phyloP scores from a whole-genome alignment of 2,113 vertebrate species.

The Natator depressus region DNA sequence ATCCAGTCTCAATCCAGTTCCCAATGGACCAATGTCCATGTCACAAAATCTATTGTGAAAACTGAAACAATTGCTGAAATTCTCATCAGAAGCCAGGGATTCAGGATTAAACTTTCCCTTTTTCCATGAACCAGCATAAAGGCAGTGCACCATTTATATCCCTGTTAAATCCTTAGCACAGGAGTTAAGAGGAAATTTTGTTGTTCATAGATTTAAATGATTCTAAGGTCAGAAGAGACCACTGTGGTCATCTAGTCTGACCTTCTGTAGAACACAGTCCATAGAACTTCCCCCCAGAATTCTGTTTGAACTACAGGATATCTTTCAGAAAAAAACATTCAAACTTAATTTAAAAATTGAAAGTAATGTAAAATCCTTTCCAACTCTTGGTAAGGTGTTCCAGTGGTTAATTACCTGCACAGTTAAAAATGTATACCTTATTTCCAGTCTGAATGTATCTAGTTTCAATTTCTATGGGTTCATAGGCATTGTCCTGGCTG shows the following conservation, averaged over 20 bases:
- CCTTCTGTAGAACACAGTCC: background rate
- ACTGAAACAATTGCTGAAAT: background rate
- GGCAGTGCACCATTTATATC: background rate
- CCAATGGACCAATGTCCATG: background rate
- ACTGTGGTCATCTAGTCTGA: background rate
- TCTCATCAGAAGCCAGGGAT: background rate
- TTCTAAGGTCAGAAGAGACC: background rate
- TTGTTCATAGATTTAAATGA: background rate
- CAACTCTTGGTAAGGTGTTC: background rate
- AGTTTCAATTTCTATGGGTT: background rate
- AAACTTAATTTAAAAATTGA: background rate
- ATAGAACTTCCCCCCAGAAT: background rate
- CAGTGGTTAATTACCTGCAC: background rate
- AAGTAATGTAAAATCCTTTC: background rate
- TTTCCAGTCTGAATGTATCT: background rate
- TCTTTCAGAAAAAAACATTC: background rate
- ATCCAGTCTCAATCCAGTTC: background rate
- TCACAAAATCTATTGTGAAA: background rate
- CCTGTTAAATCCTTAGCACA: background rate
- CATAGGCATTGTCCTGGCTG: background rate
- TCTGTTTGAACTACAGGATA: background rate
- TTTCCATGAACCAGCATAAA: accelerated
- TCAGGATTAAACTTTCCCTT: background rate
- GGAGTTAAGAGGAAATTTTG: background rate
- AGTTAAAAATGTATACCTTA: background rate